A percentile compares a stretch with the other conserved stretches of the same genome.
Evolutionary conservation across 2,113 vertebrate species (phyloP).

Genomic region (Oryzias javanicus): DNA sequence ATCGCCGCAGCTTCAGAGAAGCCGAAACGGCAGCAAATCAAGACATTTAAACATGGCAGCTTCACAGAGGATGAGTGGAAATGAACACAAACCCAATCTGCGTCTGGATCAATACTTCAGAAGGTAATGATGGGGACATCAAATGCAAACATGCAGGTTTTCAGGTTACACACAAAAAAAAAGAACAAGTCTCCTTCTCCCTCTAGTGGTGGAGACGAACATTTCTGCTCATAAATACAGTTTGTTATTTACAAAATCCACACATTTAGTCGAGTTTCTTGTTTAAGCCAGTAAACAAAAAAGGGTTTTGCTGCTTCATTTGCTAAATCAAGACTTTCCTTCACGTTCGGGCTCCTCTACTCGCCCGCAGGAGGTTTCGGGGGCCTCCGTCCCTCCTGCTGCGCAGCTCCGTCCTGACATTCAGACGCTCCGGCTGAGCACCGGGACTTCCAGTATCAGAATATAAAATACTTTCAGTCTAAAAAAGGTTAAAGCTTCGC

Average conservation of each 20-base stretch:
- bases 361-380: slow-evolving; percentile 29
- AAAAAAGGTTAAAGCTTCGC: no score
- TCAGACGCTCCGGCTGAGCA: slow-evolving; percentile 51
- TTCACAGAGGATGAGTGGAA: not conserved
- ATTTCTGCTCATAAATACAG: not conserved
- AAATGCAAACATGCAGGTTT: slow-evolving; percentile 2
- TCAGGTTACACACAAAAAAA: not conserved
- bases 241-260: no score
- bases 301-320: no score
- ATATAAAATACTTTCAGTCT: no score
- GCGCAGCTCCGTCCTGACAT: slow-evolving; percentile 46
- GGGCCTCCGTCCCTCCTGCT: slow-evolving; percentile 17
- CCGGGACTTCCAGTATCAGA: not conserved
- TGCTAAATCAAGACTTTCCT: no score
- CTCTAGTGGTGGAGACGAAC: slow-evolving; percentile 34
- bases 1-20: slow-evolving; percentile 32
- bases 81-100: slow-evolving; percentile 14
- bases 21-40: slow-evolving; percentile 22
- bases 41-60: not conserved
- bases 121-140: slow-evolving; percentile 3
- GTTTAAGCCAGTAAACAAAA: no score
- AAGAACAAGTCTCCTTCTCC: slow-evolving; percentile 11
- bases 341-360: not conserved
- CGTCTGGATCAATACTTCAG: slow-evolving; percentile 28
- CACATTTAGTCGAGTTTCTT: no score